These are phyloP conservation scores for Deilephila porcellus DNA, from an alignment of 2,888 invertebrate species.

Conservation along the genomic window DNA sequence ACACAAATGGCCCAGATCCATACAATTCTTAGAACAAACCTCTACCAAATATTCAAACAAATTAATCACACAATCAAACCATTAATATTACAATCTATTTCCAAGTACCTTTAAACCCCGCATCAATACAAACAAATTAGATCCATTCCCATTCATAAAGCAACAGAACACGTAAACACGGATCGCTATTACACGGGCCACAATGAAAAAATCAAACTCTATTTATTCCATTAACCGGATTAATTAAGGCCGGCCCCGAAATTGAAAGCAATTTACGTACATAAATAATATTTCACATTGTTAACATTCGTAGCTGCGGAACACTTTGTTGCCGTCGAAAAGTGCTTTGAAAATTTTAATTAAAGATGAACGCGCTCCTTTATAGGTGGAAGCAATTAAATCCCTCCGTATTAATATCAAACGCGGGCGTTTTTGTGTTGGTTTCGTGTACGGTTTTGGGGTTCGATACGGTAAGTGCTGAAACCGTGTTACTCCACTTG, in stretches of 20 bases:
- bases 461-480: no score
- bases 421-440: constrained; percentile 35
- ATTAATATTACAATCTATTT: background rate
- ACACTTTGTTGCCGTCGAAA: constrained; percentile 35
- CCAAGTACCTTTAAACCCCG: background rate
- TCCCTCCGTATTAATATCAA: constrained; percentile 46
- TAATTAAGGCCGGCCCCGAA: constrained; percentile 50
- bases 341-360: constrained; percentile 66
- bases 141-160: background rate
- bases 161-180: constrained; percentile 1
- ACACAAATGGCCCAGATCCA: no score
- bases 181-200: constrained; percentile 13
- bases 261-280: constrained; percentile 54
- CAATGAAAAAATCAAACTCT: constrained; percentile 32
- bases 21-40: no score
- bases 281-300: constrained; percentile 52
- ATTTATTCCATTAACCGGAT: constrained; percentile 39
- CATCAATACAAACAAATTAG: constrained; percentile 1
- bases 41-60: no score
- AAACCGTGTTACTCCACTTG: no score
- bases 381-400: constrained; percentile 52
- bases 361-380: constrained; percentile 54
- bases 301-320: constrained; percentile 39
- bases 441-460: background rate
- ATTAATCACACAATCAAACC: no score